Base-by-base conservation (phyloP, 2,888 invertebrate species). In the Argyresthia goedartella region DNA sequence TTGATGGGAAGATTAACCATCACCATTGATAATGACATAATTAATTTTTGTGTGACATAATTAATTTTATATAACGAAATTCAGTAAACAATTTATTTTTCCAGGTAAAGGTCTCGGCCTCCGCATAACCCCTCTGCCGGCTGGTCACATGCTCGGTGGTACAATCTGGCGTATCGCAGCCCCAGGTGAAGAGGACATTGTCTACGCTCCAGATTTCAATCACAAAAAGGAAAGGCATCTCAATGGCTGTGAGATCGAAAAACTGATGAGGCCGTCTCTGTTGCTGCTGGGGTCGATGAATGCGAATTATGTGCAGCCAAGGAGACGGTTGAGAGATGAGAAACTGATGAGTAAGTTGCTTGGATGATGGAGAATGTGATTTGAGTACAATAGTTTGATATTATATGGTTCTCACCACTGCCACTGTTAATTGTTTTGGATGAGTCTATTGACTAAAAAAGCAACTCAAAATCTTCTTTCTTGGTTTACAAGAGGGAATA, bases 151-250 rank as follows among this genome's bases (percentile, higher is more conserved):
- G 91, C 94, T 99, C 48, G 99, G 99, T 1, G 99, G 99, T 13
- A 97, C 99, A 0, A 95, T 99, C 50, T 99, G 99, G 99, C 95
- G 97, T 67, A 98, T 99, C 16, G 94, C 97, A 35, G 99, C 99
- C 69, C 95, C 97, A 35, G 98, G 98, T 0, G 99, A 99, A 72
- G 99, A 99, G 77, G 99, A 99, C 67, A 98, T 99, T 58, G 92
- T 99, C 1, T 99, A 99, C 76, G 99, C 98, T 0, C 95, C 97
- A 0, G 99, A 99, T 73, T 99, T 97, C 71, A 99, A 99, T 80
- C 99, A 99, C 76, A 99, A 99, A 71, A 99, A 99, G 73, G 99
- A 99, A 70, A 86, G 99, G 43, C 98, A 99, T 89, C 88, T 99
- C 42, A 98, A 98, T 69, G 97, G 98, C 0, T 98, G 98, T 74